Evolutionary conservation across 2,888 invertebrate genomes (phyloP).

Genomic region (Synanthedon formicaeformis): DNA sequence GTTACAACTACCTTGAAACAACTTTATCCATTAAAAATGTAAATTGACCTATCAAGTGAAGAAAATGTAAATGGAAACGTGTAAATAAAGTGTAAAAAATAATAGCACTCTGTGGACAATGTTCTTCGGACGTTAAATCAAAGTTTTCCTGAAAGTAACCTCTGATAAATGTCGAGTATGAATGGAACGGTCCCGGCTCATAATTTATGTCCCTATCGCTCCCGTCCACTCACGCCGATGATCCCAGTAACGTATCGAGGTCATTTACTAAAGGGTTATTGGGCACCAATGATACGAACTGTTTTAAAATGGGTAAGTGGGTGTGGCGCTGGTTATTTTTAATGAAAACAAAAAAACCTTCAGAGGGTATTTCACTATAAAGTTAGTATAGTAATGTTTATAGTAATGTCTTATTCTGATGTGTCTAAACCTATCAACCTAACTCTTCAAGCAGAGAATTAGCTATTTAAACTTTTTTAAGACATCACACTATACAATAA

Average conservation of each 20-base stretch:
- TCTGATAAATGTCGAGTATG: slow-evolving; percentile 11
- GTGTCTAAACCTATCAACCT: too few relatives aligned
- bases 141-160: slow-evolving; percentile 4
- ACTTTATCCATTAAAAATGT: too few relatives aligned
- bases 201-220: slow-evolving; percentile 22
- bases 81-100: too few relatives aligned
- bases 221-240: slow-evolving; percentile 22
- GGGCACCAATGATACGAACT: slow-evolving; percentile 14
- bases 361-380: too few relatives aligned
- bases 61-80: too few relatives aligned
- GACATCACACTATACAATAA: too few relatives aligned
- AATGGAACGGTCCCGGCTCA: slow-evolving; percentile 11
- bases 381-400: too few relatives aligned
- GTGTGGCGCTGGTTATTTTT: background rate
- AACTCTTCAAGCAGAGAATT: too few relatives aligned
- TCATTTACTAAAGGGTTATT: slow-evolving; percentile 31
- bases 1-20: too few relatives aligned
- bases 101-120: background rate
- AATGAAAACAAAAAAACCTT: background rate
- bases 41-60: too few relatives aligned
- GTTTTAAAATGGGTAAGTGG: slow-evolving; percentile 3
- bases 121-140: background rate
- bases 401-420: too few relatives aligned
- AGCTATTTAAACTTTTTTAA: too few relatives aligned
- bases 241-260: slow-evolving; percentile 39